Evolutionary conservation across 2,797 vertebrate species (phyloP).

Genomic region (Novumbra hubbsi): DNA sequence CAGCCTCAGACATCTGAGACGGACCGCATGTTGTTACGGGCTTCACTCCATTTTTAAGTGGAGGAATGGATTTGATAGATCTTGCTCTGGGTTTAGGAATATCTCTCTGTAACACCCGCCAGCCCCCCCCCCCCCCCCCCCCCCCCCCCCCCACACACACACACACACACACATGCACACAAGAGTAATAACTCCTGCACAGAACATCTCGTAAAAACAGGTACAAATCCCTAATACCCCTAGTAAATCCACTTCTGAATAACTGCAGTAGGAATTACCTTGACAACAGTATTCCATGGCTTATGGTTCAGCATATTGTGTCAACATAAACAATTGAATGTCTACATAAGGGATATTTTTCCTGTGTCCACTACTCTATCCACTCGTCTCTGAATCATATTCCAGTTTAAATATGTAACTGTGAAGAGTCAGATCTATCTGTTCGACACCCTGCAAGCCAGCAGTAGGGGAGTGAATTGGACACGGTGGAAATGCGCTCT

Average conservation of each 20-base stretch:
- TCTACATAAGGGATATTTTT: no score
- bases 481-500: conserved; percentile 33
- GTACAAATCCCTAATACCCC: background rate
- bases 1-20: conserved; percentile 25
- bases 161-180: conserved; percentile 7
- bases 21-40: conserved; percentile 40
- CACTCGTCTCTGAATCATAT: background rate
- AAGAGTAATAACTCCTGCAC: conserved; percentile 25
- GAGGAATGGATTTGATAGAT: conserved; percentile 17
- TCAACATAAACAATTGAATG: background rate
- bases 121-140: conserved; percentile 22
- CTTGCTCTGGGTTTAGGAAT: conserved; percentile 23
- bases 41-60: conserved; percentile 38
- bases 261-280: conserved; percentile 8
- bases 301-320: background rate
- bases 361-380: background rate
- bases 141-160: background rate
- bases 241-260: background rate
- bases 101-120: background rate
- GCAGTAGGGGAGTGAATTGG: conserved; percentile 15
- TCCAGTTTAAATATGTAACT: background rate
- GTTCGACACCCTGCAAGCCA: background rate
- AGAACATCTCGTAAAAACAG: background rate
- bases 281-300: background rate
- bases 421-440: background rate